Conservation (phyloP, 1,140 invertebrate genomes). For the Brachionus plicatilis region DNA sequence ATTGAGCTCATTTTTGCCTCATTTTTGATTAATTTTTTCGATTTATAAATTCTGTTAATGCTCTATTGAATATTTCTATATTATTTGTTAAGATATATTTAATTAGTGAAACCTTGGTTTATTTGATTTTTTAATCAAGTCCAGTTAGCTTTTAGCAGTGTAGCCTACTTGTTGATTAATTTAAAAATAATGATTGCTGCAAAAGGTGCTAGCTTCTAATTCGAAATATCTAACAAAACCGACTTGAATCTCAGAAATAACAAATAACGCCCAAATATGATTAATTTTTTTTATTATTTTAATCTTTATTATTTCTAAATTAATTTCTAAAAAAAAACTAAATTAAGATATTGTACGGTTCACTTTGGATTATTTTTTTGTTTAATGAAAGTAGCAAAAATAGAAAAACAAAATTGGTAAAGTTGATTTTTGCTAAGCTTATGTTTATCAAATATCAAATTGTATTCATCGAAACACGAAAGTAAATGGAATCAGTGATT, state of each 20-base stretch:
- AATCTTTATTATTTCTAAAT: constrained; percentile 21
- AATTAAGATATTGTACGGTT: constrained; percentile 18
- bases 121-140: not conserved
- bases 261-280: not conserved
- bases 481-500: constrained; percentile 30
- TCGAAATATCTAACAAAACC: not conserved
- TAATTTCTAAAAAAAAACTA: not conserved
- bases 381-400: not conserved
- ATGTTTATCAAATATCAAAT: constrained; percentile 2
- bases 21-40: not conserved
- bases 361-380: not conserved
- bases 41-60: not conserved
- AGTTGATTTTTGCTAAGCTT: constrained; percentile 3
- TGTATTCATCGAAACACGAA: not conserved
- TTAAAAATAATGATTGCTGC: not conserved
- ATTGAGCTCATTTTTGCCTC: not conserved
- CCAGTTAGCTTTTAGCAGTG: not conserved
- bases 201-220: not conserved
- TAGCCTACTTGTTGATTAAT: not conserved
- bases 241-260: not conserved
- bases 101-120: not conserved
- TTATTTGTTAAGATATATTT: not conserved
- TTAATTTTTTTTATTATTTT: constrained; percentile 1
- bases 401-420: not conserved
- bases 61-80: not conserved